Conservation (phyloP, 2,113 vertebrate genomes). For the Poeciliopsis occidentalis region DNA sequence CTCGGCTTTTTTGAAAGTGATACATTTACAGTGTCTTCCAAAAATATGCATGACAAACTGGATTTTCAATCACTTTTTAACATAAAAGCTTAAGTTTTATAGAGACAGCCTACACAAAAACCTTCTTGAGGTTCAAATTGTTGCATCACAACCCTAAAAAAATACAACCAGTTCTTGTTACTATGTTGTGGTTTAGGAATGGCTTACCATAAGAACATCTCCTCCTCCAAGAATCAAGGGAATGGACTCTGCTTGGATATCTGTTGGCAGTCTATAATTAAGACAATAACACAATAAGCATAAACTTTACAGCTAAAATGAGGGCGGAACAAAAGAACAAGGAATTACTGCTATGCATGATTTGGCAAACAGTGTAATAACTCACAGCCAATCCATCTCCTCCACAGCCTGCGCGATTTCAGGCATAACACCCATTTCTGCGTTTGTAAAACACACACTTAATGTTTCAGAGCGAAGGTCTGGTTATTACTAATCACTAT, state of each 20-base stretch:
- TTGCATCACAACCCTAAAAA: too few relatives aligned
- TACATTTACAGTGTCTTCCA: too few relatives aligned
- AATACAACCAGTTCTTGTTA: too few relatives aligned
- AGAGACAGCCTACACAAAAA: not conserved
- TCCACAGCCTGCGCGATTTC: conserved; percentile 99
- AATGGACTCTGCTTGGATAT: conserved; percentile 97
- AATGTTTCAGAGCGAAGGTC: rapidly evolving
- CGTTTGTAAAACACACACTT: conserved; percentile 21
- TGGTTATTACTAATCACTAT: not conserved
- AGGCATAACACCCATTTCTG: conserved; percentile 98
- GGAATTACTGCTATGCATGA: not conserved
- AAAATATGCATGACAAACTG: not conserved
- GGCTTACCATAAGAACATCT: conserved; percentile 94
- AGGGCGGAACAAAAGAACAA: not conserved
- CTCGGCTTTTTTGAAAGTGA: too few relatives aligned
- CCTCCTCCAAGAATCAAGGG: conserved; percentile 95
- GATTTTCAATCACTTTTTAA: not conserved
- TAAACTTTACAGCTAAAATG: not conserved
- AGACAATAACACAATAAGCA: not conserved
- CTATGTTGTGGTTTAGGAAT: too few relatives aligned
- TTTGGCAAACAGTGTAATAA: conserved; percentile 47
- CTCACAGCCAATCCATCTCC: conserved; percentile 99
- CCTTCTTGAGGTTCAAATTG: too few relatives aligned
- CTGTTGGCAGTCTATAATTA: conserved; percentile 89
- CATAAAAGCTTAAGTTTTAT: not conserved